A percentile compares a stretch with the other conserved stretches of the same genome.
Evolutionary conservation across 1,140 invertebrate genomes (phyloP).

Genomic region (Drosophila azteca): DNA sequence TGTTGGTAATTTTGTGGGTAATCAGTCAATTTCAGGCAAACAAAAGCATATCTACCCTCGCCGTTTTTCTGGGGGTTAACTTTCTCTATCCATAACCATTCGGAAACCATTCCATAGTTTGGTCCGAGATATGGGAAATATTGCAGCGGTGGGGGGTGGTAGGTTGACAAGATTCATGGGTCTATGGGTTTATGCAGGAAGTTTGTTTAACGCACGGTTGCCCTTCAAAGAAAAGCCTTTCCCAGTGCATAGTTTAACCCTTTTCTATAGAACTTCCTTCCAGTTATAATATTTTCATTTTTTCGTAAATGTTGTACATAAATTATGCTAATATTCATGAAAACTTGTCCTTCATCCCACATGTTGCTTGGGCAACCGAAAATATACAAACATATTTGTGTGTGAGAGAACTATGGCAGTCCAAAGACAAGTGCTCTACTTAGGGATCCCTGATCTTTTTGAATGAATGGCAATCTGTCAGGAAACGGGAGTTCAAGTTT

Average conservation of each 20-base stretch:
- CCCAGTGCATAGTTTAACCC: slow-evolving; percentile 52
- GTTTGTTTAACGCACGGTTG: slow-evolving; percentile 67
- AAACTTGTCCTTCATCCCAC: background rate
- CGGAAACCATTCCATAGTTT: no score
- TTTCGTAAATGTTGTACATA: slow-evolving; percentile 35
- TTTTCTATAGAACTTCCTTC: slow-evolving; percentile 21
- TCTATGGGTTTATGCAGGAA: slow-evolving; percentile 43
- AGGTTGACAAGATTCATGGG: slow-evolving; percentile 44
- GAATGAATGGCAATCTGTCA: slow-evolving; percentile 12
- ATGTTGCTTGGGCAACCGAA: slow-evolving; percentile 20
- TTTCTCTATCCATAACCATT: background rate
- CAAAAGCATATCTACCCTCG: slow-evolving; percentile 36
- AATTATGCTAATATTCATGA: slow-evolving; percentile 41
- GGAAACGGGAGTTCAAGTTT: slow-evolving; percentile 22
- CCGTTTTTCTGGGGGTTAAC: slow-evolving; percentile 31
- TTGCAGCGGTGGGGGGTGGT: background rate
- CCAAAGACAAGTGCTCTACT: slow-evolving; percentile 27
- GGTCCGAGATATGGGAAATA: background rate
- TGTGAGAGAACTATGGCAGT: background rate
- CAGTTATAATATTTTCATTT: slow-evolving; percentile 7
- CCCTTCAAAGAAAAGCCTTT: slow-evolving; percentile 30
- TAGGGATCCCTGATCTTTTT: background rate
- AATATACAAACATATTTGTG: slow-evolving; percentile 5
- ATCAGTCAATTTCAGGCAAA: slow-evolving; percentile 80
- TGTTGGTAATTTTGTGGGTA: slow-evolving; percentile 78